Percentiles rank a stretch among this genome's conserved stretches.
phyloP scores from a whole-genome alignment of 2,113 vertebrate species.

The Ellobius talpinus region DNA sequence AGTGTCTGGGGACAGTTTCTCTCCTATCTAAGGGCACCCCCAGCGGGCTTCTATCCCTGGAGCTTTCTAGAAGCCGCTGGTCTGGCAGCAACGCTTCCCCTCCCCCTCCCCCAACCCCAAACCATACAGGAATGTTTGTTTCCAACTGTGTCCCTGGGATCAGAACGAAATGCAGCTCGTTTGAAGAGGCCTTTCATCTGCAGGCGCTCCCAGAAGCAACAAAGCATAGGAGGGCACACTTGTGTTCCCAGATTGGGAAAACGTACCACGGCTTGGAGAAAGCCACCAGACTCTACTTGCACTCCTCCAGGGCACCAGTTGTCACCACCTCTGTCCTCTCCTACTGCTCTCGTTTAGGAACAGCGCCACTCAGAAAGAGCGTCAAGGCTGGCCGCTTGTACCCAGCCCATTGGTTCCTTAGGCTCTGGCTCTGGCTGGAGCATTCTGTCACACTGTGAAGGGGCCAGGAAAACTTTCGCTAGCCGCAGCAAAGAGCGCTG shows the following conservation, averaged over 20 bases:
- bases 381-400: neutral
- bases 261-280: neutral
- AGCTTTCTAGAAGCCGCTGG: neutral
- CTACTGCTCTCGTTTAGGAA: neutral
- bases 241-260: neutral
- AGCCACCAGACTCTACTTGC: neutral
- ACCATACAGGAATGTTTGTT: neutral
- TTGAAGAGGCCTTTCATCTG: neutral
- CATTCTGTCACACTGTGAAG: neutral
- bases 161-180: neutral
- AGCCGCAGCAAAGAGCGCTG: neutral
- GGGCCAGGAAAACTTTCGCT: neutral
- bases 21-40: neutral
- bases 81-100: neutral
- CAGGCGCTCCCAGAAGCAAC: neutral
- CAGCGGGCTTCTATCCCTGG: too few relatives aligned
- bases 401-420: too few relatives aligned
- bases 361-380: neutral
- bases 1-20: neutral
- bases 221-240: neutral
- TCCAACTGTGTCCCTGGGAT: neutral
- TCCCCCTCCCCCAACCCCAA: neutral
- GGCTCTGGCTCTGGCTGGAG: neutral
- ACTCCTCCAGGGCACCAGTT: neutral
- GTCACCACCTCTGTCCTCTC: neutral